These are phyloP conservation scores for Tylochromis polylepis DNA, from an alignment of 2,113 vertebrate genomes.

Conservation along the genomic window DNA sequence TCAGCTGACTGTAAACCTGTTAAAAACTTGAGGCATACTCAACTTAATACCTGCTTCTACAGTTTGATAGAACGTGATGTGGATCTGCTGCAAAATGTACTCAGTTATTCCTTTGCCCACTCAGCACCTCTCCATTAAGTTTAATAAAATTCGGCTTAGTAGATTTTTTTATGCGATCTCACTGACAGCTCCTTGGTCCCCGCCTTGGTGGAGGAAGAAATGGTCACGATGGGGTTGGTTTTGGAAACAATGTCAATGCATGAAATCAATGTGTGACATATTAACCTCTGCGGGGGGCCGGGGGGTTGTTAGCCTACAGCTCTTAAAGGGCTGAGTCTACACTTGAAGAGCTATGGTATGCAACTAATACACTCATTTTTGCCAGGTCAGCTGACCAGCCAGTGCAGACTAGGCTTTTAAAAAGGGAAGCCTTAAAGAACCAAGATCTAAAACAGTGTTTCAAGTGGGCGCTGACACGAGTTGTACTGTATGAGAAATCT, in stretches of 20 bases:
- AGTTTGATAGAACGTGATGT: neutral
- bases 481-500: too few species aligned
- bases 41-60: neutral
- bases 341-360: neutral
- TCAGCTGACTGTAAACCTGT: neutral
- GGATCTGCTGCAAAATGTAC: neutral
- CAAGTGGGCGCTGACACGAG: accelerated
- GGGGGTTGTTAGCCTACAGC: neutral
- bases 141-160: neutral
- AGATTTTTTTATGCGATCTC: neutral
- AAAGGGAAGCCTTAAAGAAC: neutral
- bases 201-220: neutral
- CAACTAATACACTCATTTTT: neutral
- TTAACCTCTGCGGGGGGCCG: neutral
- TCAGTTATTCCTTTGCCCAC: neutral
- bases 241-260: neutral
- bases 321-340: neutral
- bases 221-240: neutral
- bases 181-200: neutral
- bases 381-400: neutral
- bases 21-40: neutral
- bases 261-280: neutral
- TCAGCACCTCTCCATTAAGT: neutral
- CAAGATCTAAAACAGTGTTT: neutral
- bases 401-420: neutral